Percentiles rank a stretch among this genome's conserved stretches.
Evolutionary conservation across 2,888 invertebrate species (phyloP).

Genomic region (Pantelozetes paolii): DNA sequence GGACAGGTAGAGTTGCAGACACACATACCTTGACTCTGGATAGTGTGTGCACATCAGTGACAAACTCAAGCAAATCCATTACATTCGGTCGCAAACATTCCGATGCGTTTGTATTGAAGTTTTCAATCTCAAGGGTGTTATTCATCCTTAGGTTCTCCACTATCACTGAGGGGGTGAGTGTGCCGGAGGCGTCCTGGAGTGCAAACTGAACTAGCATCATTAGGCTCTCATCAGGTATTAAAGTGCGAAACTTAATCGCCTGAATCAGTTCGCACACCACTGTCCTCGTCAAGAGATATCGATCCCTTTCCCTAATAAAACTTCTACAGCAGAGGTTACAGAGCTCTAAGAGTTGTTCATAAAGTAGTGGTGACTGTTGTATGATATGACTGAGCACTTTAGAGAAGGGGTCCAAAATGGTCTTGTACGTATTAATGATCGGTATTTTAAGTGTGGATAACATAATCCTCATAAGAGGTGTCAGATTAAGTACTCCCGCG

Average conservation of each 20-base stretch:
- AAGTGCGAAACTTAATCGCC: constrained; percentile 89
- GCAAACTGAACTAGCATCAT: constrained; percentile 72
- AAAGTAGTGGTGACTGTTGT: constrained; percentile 75
- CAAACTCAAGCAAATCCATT: constrained; percentile 85
- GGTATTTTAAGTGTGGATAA: constrained; percentile 76
- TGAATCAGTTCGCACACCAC: constrained; percentile 91
- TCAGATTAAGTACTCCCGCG: constrained; percentile 58
- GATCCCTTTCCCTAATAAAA: constrained; percentile 88
- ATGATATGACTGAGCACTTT: constrained; percentile 90
- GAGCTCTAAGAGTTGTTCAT: constrained; percentile 69
- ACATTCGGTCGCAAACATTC: constrained; percentile 91
- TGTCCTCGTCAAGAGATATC: constrained; percentile 81
- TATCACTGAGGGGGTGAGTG: constrained; percentile 70
- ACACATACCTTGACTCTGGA: constrained; percentile 88
- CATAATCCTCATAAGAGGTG: constrained; percentile 70
- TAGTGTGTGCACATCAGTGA: constrained; percentile 91
- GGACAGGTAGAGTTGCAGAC: no score
- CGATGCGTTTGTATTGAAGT: constrained; percentile 70
- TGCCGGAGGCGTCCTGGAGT: constrained; percentile 75
- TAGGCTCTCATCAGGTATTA: constrained; percentile 89
- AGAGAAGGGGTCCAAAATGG: constrained; percentile 87
- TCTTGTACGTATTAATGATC: constrained; percentile 73
- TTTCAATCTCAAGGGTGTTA: constrained; percentile 35
- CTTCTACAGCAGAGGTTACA: constrained; percentile 84
- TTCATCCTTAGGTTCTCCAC: constrained; percentile 56